A percentile compares a stretch with the other conserved stretches of the same genome.
phyloP scores from a whole-genome alignment of 2,888 invertebrate genomes.

The Dolichopus griseipennis region DNA sequence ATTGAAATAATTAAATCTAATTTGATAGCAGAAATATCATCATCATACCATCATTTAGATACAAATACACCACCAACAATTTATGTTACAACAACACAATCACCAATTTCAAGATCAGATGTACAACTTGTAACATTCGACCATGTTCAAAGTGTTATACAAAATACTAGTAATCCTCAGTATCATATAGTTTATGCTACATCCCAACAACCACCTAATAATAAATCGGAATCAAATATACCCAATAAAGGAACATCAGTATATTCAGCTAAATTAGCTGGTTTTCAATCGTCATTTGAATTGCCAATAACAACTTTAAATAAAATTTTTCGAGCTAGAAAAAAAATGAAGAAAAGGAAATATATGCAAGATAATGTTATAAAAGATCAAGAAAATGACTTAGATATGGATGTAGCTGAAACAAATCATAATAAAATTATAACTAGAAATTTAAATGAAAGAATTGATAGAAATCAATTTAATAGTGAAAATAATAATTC shows the following conservation, averaged over 20 bases:
- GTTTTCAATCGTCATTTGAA: background rate
- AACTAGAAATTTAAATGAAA: background rate
- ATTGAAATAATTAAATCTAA: background rate
- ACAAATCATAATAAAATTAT: background rate
- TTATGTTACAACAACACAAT: background rate
- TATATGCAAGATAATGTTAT: background rate
- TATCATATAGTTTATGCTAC: background rate
- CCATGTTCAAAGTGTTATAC: conserved; percentile 1
- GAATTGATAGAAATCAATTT: too few relatives aligned
- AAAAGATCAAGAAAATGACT: background rate
- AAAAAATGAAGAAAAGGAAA: background rate
- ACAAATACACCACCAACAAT: background rate
- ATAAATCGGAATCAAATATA: background rate
- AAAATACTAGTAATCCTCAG: background rate
- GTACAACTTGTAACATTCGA: background rate
- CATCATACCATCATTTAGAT: background rate
- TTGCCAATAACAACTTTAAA: conserved; percentile 1
- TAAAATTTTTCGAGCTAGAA: background rate
- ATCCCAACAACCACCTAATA: background rate
- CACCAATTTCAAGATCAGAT: background rate
- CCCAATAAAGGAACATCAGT: background rate
- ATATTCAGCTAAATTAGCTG: background rate
- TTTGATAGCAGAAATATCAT: background rate
- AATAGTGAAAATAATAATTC: too few relatives aligned
- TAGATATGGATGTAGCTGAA: background rate